Conservation (phyloP, 1,140 invertebrate species). For the Tenebrio molitor region DNA sequence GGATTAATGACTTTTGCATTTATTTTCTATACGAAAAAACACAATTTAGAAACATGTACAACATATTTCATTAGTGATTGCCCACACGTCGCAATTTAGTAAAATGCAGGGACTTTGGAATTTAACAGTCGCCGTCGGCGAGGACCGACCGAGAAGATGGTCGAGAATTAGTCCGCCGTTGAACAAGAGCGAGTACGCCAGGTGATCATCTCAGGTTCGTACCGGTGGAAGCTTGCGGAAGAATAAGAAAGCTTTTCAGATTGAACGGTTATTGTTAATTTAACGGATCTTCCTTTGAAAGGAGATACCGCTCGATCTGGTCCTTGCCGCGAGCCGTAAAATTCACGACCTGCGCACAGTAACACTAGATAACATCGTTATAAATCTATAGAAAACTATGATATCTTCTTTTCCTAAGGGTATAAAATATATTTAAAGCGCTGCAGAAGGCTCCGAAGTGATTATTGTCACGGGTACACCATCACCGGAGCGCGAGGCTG, state of each 20-base stretch:
- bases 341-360: constrained; percentile 54
- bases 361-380: constrained; percentile 62
- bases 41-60: constrained; percentile 44
- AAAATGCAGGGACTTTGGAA: constrained; percentile 30
- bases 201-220: no score
- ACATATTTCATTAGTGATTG: constrained; percentile 47
- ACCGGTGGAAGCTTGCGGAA: no score
- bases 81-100: constrained; percentile 51
- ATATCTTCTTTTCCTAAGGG: constrained; percentile 59
- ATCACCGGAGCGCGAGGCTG: constrained; percentile 22
- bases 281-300: background rate
- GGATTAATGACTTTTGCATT: constrained; percentile 28
- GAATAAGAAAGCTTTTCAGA: background rate
- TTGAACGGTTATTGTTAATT: constrained; percentile 8
- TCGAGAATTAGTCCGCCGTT: constrained; percentile 1
- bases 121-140: constrained; percentile 22
- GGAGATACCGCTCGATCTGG: constrained; percentile 5
- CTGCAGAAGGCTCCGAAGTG: constrained; percentile 50
- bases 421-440: constrained; percentile 62
- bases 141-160: constrained; percentile 14
- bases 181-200: no score
- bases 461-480: constrained; percentile 49
- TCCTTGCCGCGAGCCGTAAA: constrained; percentile 43
- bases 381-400: constrained; percentile 64
- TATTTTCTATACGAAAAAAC: constrained; percentile 33